A percentile compares a stretch with the other conserved stretches of the same genome.
These are phyloP conservation scores for Aphis craccivora DNA, from an alignment of 1,140 invertebrate genomes.

Conservation along the genomic window DNA sequence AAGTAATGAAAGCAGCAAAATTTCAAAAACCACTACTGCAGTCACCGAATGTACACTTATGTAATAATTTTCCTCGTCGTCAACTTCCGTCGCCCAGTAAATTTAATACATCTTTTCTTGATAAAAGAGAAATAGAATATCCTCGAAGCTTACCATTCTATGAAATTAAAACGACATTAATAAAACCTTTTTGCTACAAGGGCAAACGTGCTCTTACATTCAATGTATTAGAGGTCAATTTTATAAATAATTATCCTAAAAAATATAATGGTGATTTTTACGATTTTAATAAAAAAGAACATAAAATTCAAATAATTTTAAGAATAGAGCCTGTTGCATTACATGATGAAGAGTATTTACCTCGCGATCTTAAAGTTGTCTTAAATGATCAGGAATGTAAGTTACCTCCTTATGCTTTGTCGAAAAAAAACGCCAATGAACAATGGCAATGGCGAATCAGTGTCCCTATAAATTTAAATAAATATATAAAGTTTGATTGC, in stretches of 20 bases:
- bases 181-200: too few species aligned
- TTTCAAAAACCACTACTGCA: too few species aligned
- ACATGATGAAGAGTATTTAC: not conserved
- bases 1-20: too few species aligned
- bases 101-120: too few species aligned
- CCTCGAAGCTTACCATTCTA: too few species aligned
- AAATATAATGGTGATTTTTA: not conserved
- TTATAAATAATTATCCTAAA: not conserved
- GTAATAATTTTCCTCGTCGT: too few species aligned
- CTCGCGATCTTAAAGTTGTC: not conserved
- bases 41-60: too few species aligned
- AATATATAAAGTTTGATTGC: not conserved
- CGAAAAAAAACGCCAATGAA: too few species aligned
- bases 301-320: not conserved
- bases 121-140: too few species aligned
- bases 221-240: not conserved
- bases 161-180: too few species aligned
- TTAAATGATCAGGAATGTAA: not conserved
- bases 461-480: not conserved
- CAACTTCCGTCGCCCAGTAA: too few species aligned
- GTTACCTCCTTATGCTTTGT: not conserved
- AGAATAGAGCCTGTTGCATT: not conserved
- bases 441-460: not conserved
- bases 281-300: not conserved
- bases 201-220: too few species aligned